Base-by-base conservation (phyloP, 2,797 vertebrate genomes). In the Oceanodroma leucorhoa region DNA sequence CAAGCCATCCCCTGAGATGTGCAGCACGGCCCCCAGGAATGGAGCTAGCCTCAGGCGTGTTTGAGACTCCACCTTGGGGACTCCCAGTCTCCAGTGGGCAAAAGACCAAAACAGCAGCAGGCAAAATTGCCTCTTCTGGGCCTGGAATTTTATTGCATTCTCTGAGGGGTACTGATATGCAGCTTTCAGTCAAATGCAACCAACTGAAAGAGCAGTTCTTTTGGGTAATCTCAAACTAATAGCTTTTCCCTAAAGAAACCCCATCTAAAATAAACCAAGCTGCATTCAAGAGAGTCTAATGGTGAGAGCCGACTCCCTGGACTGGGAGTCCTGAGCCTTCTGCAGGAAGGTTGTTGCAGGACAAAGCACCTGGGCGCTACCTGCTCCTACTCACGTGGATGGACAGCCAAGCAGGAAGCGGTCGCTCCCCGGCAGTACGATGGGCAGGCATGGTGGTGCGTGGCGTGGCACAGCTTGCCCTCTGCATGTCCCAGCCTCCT, bases 401-500 rank as follows among this genome's bases (percentile, higher is more conserved):
- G 24, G 34, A 45, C 27, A 53, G 7, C 12, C 18, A 36, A n/a
- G 61, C 0, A 0, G 40, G 40, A 41, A 48, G 36, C 0, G 0
- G 6, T 41, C 1, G 0, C 23, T 65, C 9, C 9, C n/a, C 29
- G 60, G 24, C 22, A n/a, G 26, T 18, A 8, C 1, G 2, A 18
- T 6, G 23, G 1, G 18, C 0, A 0, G 8, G 14, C n/a, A 34
- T 5, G 18, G 29, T 14, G 10, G 8, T 20, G 4, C 14, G 3
- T 18, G 29, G 5, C 1, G 1, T 23, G 27, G 22, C 19, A 48
- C 13, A 1, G 5, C 18, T 20, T 67, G 14, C 7, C 24, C 17
- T 27, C n/a, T 57, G 30, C 11, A 10, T 2, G 3, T 34, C 15
- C 16, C 32, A 60, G 10, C 7, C 43, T 57, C 32, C 30, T 38